Evolutionary conservation across 2,113 vertebrate species (phyloP).

Genomic region (Xyrauchen texanus): DNA sequence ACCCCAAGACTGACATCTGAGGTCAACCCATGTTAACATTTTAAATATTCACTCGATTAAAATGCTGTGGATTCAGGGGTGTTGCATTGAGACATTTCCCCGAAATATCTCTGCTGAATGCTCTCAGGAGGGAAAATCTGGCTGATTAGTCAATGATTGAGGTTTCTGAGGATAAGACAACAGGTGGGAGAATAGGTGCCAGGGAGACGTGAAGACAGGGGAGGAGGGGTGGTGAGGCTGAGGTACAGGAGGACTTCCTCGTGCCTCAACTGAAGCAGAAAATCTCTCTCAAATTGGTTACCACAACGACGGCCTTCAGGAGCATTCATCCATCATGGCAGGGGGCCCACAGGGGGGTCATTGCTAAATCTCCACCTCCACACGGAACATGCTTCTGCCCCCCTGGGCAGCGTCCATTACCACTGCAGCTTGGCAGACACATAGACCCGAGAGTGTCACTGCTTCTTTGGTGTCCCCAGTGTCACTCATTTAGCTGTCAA

Average conservation of each 20-base stretch:
- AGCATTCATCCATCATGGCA: slow-evolving; percentile 59
- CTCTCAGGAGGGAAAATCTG: slow-evolving; percentile 42
- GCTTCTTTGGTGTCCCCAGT: slow-evolving; percentile 19
- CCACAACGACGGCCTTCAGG: slow-evolving; percentile 73
- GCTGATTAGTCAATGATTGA: slow-evolving; percentile 38
- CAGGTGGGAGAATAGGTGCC: slow-evolving; percentile 11
- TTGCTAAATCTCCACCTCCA: slow-evolving; percentile 31
- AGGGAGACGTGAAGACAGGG: slow-evolving; percentile 4
- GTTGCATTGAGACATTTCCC: not conserved
- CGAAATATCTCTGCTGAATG: not conserved
- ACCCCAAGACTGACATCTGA: slow-evolving; percentile 19
- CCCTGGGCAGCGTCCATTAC: slow-evolving; percentile 65
- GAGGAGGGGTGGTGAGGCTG: slow-evolving; percentile 20
- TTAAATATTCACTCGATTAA: not conserved
- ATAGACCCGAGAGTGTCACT: slow-evolving; percentile 26
- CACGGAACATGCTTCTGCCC: slow-evolving; percentile 15
- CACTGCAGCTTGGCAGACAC: slow-evolving; percentile 40
- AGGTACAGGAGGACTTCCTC: slow-evolving; percentile 70
- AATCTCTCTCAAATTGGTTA: slow-evolving; percentile 82
- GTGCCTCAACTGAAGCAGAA: slow-evolving; percentile 81
- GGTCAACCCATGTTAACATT: not conserved
- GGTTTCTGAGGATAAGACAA: slow-evolving; percentile 14
- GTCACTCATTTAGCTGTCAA: slow-evolving; percentile 59
- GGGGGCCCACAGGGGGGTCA: slow-evolving; percentile 63
- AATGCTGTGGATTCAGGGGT: not conserved